phyloP scores from a whole-genome alignment of 2,113 vertebrate species.

The Sphyrna mokarran region DNA sequence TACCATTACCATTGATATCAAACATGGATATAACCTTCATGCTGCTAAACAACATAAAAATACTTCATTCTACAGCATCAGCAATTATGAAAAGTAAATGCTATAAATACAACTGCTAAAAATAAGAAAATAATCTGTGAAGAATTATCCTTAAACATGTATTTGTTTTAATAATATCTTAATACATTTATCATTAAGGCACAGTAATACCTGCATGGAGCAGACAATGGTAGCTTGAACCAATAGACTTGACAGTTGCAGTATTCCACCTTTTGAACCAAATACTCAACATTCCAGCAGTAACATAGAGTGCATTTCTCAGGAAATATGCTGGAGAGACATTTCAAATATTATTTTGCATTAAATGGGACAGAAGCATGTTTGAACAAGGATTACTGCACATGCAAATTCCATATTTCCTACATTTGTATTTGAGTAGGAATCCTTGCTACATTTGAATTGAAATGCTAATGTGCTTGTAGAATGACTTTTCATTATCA shows the following conservation, averaged over 20 bases:
- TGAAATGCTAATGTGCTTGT: background rate
- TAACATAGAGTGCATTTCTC: constrained; percentile 9
- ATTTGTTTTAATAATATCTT: constrained; percentile 27
- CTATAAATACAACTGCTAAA: background rate
- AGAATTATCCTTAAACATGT: constrained; percentile 8
- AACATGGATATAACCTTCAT: background rate
- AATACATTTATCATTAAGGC: constrained; percentile 31
- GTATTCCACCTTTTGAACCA: background rate
- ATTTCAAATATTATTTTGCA: background rate
- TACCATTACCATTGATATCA: background rate
- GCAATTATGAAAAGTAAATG: background rate
- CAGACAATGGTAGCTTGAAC: constrained; percentile 32
- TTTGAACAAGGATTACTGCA: background rate
- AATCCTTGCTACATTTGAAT: background rate
- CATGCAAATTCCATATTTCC: background rate
- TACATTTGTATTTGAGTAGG: background rate
- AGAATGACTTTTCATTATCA: background rate
- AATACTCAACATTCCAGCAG: background rate
- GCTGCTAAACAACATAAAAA: background rate
- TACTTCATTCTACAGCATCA: background rate
- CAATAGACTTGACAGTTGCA: background rate
- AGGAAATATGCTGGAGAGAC: background rate
- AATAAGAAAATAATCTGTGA: background rate
- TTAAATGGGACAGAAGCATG: background rate
- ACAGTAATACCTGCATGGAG: constrained; percentile 31